Conservation (phyloP, 1,140 invertebrate genomes). For the Diabrotica undecimpunctata region DNA sequence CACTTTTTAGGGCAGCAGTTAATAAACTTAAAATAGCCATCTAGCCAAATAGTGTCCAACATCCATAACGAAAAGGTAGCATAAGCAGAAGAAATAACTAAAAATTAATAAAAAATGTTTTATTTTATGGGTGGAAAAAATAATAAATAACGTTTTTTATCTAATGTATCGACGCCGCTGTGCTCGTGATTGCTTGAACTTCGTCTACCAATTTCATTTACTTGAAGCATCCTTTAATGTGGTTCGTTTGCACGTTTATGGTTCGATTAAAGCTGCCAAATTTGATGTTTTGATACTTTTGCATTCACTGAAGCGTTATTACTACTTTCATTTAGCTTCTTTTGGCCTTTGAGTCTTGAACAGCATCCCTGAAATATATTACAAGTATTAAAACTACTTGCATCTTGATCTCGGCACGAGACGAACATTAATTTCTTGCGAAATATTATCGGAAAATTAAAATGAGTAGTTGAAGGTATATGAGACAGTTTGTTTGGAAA, state of each 20-base stretch:
- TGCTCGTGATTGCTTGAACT: neutral
- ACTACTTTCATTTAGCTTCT: slow-evolving; percentile 2
- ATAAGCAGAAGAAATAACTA: no score
- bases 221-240: neutral
- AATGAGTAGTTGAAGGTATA: no score
- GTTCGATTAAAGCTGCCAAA: slow-evolving; percentile 2
- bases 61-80: no score
- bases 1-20: no score
- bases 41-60: no score
- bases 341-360: neutral
- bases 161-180: neutral
- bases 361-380: neutral
- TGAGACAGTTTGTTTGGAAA: no score
- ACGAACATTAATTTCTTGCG: no score
- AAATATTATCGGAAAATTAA: no score
- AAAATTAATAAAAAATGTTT: no score
- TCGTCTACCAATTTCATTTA: slow-evolving; percentile 2
- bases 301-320: neutral
- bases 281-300: slow-evolving; percentile 3
- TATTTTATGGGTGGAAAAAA: no score
- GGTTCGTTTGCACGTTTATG: neutral
- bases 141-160: no score
- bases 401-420: neutral
- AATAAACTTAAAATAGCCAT: no score
- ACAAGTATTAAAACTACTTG: neutral